Evolutionary conservation across 2,888 invertebrate genomes (phyloP), one percentile per base, ranked within the genome.

Genomic region (Neria commutata): DNA sequence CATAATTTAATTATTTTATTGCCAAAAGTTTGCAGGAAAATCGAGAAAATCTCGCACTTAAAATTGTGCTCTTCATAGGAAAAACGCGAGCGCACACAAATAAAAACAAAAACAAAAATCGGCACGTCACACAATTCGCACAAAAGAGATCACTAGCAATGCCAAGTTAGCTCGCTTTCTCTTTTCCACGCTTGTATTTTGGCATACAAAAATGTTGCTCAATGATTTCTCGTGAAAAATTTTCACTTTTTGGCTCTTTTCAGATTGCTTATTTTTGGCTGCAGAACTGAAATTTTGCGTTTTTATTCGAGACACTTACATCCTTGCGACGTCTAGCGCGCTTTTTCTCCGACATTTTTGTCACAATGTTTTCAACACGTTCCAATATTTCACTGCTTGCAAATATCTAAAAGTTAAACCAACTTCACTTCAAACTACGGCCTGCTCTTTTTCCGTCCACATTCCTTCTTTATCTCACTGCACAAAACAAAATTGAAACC

Each of bases 261-360:
- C 37, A 45, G 19, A 33, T 21, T 40, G 33, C 11, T 10, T 29
- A 4, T 29, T 19, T 37, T 49, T 23, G 1, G 3, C 1, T 24
- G 57, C 50, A 61, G 57, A 61, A 54, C 45, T 34, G 50, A 50
- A 14, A 57, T 64, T 57, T 52, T 58, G 56, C 54, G 57, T 46
- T 53, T 17, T 51, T 46, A 23, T 37, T n/a, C 26, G 19, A 37
- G 42, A 52, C 65, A 78, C 79, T 81, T 81, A 80, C 80, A 74
- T 80, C 81, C 69, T 80, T 81, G 55, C 81, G 81, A 58, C 79
- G 79, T 64, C 81, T 76, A 52, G 79, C 68, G 59, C 76, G 74
- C 67, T 77, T 82, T 68, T 79, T 82, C 60, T 81, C 81, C 47
- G 81, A 81, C 81, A 81, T 81, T 62, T 68, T 73, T 40, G 14